Base-by-base conservation (phyloP, 2,888 invertebrate species). In the Lasioglossum pauxillum region DNA sequence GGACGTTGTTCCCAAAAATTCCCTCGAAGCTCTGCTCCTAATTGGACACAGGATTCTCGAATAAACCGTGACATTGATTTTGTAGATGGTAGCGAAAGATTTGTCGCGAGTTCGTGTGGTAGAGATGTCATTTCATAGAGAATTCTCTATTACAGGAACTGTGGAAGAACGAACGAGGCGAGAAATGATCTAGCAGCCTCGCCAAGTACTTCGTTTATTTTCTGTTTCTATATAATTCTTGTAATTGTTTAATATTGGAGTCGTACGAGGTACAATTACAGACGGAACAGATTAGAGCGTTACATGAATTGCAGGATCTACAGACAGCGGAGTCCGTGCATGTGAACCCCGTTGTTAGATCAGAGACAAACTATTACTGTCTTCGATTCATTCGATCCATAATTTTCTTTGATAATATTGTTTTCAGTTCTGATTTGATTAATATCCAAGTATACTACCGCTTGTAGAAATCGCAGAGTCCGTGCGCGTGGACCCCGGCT, bases 1-100 rank as follows among this genome's bases (percentile, higher is more conserved):
- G 31, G 10, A 23, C 80, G 38, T 27, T n/a, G 35, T 41, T 73
- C 53, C 23, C 16, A 16, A 77, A 80, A 83, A 82, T 71, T 64
- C 35, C n/a, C 31, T 35, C 14, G 23, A 0, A 8, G 2, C 23
- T 0, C n/a, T 23, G 23, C 7, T 14, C 27, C 16, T 27, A 14
- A 31, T 31, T 31, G 5, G 31, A 64, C 31, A 64, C 27, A 31
- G 1, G 60, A 60, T 27, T 14, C 14, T 27, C 27, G 14, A 60
- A n/a, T 53, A 53, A 53, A 23, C 23, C 23, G 53, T 53, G 53
- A 53, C 23, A 53, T 23, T 3, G 53, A 53, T 10, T 23, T 53
- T 53, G 53, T 53, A n/a, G 23, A 53, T 3, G 53, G 53, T 53
- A 53, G 53, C 8, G 10, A n/a, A 53, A n/a, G 53, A 38, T 12